Evolutionary conservation across 2,797 vertebrate genomes (phyloP).

Genomic region (Falco biarmicus): DNA sequence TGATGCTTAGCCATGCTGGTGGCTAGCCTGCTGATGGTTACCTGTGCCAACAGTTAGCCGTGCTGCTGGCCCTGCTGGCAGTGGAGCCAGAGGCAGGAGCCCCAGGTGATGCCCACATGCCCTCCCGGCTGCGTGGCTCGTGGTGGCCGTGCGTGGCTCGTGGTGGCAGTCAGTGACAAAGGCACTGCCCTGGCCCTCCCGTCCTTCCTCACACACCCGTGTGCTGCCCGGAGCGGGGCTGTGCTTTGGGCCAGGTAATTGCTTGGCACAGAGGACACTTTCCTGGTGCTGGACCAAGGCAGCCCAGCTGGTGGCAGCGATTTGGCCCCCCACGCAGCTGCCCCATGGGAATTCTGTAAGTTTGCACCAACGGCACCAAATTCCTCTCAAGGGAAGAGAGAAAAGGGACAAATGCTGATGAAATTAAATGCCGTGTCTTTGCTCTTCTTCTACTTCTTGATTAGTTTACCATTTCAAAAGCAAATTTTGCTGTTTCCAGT

Average conservation of each 20-base stretch:
- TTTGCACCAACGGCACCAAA: not conserved
- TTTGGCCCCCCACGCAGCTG: accelerated
- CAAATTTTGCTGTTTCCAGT: not conserved
- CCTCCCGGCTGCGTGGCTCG: not conserved
- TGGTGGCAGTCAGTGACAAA: not conserved
- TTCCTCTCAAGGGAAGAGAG: not conserved
- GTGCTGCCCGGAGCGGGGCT: accelerated
- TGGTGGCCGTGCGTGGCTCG: accelerated
- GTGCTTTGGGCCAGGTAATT: not conserved
- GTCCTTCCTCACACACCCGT: accelerated
- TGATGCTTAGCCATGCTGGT: accelerated
- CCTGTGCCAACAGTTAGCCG: accelerated
- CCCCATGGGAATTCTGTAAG: not conserved
- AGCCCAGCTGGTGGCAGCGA: accelerated
- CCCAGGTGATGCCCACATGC: not conserved
- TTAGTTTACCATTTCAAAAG: not conserved
- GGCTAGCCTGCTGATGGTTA: not conserved
- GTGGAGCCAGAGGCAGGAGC: not conserved
- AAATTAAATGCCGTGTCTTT: not conserved
- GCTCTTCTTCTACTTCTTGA: not conserved
- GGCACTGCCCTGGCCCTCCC: too few species aligned
- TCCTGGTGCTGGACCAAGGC: not conserved
- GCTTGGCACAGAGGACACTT: not conserved
- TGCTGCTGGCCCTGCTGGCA: not conserved
- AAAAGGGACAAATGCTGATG: not conserved